Percentiles rank a stretch among this genome's conserved stretches.
Evolutionary conservation across 2,888 invertebrate genomes (phyloP).

Genomic region (Euclidia mi): DNA sequence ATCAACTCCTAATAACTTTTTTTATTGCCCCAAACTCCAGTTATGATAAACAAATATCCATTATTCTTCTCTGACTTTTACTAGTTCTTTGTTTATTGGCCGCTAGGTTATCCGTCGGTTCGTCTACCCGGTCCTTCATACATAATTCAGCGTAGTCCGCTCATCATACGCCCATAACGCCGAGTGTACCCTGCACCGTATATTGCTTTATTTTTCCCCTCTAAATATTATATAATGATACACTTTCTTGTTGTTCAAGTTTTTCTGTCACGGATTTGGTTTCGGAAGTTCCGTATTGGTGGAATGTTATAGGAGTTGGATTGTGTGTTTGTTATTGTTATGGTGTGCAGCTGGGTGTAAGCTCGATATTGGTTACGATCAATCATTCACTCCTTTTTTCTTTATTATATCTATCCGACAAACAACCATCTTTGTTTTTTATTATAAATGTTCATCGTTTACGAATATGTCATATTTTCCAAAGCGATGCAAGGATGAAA

Average conservation of each 20-base stretch:
- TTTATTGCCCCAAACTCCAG: conserved; percentile 4
- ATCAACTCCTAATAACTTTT: background rate
- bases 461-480: too few species aligned
- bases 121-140: conserved; percentile 63
- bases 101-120: conserved; percentile 50
- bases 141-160: conserved; percentile 69
- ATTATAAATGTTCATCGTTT: too few species aligned
- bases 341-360: background rate
- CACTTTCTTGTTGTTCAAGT: conserved; percentile 19
- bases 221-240: conserved; percentile 62
- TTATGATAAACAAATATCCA: conserved; percentile 37
- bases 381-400: too few species aligned
- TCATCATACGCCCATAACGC: conserved; percentile 70
- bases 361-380: too few species aligned
- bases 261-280: conserved; percentile 19
- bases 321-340: background rate
- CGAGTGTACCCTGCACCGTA: conserved; percentile 52
- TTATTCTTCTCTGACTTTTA: conserved; percentile 45
- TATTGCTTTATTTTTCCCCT: conserved; percentile 59
- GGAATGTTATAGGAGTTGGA: background rate
- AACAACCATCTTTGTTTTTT: too few species aligned
- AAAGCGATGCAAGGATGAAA: too few species aligned
- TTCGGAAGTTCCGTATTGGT: conserved; percentile 2
- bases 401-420: too few species aligned
- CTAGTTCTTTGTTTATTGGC: conserved; percentile 52